Percentiles rank a stretch among this genome's conserved stretches.
Evolutionary conservation across 2,888 invertebrate genomes (phyloP).

Genomic region (Mechanitis messenoides): DNA sequence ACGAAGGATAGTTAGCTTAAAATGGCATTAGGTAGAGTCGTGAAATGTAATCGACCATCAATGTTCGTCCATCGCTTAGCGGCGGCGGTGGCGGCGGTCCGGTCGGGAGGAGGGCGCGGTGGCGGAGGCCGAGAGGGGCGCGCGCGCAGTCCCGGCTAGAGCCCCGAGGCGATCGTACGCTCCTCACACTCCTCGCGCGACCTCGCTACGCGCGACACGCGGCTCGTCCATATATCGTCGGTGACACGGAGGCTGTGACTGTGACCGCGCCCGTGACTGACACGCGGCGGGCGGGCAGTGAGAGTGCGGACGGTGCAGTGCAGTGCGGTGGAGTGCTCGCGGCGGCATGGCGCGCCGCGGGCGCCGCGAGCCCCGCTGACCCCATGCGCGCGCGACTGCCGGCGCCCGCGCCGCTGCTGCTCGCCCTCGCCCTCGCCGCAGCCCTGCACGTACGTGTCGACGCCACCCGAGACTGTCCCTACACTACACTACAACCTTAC

Average conservation of each 20-base stretch:
- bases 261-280: slow-evolving; percentile 22
- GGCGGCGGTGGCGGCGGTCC: slow-evolving; percentile 9
- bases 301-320: slow-evolving; percentile 33
- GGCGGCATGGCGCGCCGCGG: slow-evolving; percentile 51
- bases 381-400: slow-evolving; percentile 60
- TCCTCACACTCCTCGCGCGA: slow-evolving; percentile 22
- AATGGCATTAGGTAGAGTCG: slow-evolving; percentile 21
- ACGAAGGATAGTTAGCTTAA: slow-evolving; percentile 20
- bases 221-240: slow-evolving; percentile 18
- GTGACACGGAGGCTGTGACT: slow-evolving; percentile 9
- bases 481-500: background rate
- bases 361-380: slow-evolving; percentile 44
- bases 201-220: slow-evolving; percentile 25
- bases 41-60: slow-evolving; percentile 20
- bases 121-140: slow-evolving; percentile 20
- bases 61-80: slow-evolving; percentile 14
- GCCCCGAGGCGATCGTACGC: slow-evolving; percentile 54
- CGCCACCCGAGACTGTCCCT: slow-evolving; percentile 20
- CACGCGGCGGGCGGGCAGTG: slow-evolving; percentile 25
- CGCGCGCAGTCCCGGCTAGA: slow-evolving; percentile 33
- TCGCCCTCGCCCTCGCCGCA: slow-evolving; percentile 65
- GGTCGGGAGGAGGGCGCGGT: slow-evolving; percentile 18
- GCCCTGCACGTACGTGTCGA: slow-evolving; percentile 56
- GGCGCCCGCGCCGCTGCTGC: slow-evolving; percentile 64
- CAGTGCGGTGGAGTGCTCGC: slow-evolving; percentile 27